Evolutionary conservation across 2,797 vertebrate genomes (phyloP).

Genomic region (Nasua narica): DNA sequence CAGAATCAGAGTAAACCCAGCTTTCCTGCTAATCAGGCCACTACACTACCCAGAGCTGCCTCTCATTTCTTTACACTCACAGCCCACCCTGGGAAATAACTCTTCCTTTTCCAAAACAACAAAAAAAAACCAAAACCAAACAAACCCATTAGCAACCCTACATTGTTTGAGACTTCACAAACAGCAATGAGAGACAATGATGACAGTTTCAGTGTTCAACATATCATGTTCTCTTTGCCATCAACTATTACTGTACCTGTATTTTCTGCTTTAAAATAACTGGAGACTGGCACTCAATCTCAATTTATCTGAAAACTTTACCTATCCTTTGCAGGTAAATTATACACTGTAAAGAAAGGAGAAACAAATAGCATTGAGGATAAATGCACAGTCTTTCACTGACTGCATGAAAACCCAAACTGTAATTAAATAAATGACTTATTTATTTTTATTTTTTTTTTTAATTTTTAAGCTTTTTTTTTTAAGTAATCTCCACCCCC

Average conservation of each 20-base stretch:
- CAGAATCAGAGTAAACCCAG: not conserved
- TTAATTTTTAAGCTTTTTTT: not conserved
- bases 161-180: not conserved
- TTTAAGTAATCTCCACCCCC: not conserved
- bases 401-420: not conserved
- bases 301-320: not conserved
- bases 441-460: not conserved
- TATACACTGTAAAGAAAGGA: not conserved
- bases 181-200: not conserved
- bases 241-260: not conserved
- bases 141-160: not conserved
- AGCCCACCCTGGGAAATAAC: not conserved
- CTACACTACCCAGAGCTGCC: not conserved
- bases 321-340: not conserved
- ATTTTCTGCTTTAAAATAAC: not conserved
- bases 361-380: not conserved
- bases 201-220: not conserved
- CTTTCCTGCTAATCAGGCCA: not conserved
- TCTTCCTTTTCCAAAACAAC: not conserved
- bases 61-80: not conserved
- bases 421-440: not conserved
- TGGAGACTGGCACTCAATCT: not conserved
- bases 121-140: not conserved
- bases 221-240: not conserved
- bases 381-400: not conserved